Percentiles rank a stretch among this genome's conserved stretches.
Evolutionary conservation across 35 echinoderm and acorn worm species (phyloP).

Genomic region (Hemicentrotus pulcherrimus): DNA sequence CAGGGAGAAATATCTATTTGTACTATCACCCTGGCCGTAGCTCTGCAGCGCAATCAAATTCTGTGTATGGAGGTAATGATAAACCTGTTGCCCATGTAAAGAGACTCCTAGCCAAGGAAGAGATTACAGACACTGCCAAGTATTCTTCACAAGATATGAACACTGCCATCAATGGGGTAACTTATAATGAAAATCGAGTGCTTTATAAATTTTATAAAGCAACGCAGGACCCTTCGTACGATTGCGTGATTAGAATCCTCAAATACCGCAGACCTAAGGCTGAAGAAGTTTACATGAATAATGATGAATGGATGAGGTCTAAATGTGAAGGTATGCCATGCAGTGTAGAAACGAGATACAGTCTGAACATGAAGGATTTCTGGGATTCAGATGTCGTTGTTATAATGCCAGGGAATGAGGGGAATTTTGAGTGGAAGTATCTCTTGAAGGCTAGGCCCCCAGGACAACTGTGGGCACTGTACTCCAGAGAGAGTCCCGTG

Average conservation of each 20-base stretch:
- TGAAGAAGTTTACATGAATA: constrained; percentile 46
- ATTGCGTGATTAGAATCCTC: constrained; percentile 57
- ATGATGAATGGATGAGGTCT: constrained; percentile 40
- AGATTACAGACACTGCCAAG: neutral
- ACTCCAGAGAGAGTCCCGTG: constrained; percentile 70
- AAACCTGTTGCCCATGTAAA: neutral
- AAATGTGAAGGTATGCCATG: constrained; percentile 52
- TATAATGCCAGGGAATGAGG: constrained; percentile 67
- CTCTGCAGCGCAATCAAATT: neutral
- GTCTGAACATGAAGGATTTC: constrained; percentile 58
- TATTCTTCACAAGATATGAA: neutral
- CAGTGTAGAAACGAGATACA: constrained; percentile 64
- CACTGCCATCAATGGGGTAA: constrained; percentile 7
- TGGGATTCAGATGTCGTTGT: constrained; percentile 49
- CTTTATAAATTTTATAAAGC: constrained; percentile 31
- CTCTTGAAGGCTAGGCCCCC: constrained; percentile 56
- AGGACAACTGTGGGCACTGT: constrained; percentile 68
- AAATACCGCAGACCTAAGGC: constrained; percentile 49
- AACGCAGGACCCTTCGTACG: constrained; percentile 15
- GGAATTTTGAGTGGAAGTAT: constrained; percentile 55
- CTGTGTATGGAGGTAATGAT: neutral
- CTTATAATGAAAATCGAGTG: constrained; percentile 28
- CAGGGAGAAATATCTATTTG: constrained; percentile 5
- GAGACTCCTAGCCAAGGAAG: neutral
- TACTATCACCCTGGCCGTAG: neutral